Conservation (phyloP, 2,797 vertebrate species). For the Geotrypetes seraphini region DNA sequence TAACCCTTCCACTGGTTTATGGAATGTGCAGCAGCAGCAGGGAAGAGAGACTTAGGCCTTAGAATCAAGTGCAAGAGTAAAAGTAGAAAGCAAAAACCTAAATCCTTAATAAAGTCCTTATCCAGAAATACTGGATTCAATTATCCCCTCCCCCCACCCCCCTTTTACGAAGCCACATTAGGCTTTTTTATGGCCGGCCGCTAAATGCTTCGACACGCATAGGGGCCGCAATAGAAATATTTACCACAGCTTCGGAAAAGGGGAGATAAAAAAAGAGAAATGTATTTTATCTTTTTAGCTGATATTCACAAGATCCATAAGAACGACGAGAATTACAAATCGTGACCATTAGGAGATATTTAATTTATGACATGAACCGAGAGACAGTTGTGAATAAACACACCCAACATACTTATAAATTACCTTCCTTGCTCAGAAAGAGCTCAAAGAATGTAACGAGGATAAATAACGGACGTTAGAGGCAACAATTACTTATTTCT, state of each 20-base stretch:
- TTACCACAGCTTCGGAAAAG: too few relatives aligned
- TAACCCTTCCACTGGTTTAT: slow-evolving; percentile 24
- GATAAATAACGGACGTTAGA: slow-evolving; percentile 27
- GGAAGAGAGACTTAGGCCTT: too few relatives aligned
- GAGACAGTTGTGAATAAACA: slow-evolving; percentile 36
- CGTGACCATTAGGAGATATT: slow-evolving; percentile 38
- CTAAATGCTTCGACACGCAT: too few relatives aligned
- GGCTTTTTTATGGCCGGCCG: too few relatives aligned
- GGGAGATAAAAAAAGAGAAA: slow-evolving; percentile 17
- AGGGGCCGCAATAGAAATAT: too few relatives aligned
- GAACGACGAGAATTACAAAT: slow-evolving; percentile 27
- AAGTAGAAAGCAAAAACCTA: too few relatives aligned
- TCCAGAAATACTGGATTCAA: too few relatives aligned
- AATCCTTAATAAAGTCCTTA: too few relatives aligned
- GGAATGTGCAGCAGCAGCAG: too few relatives aligned
- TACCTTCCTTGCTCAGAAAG: slow-evolving; percentile 18
- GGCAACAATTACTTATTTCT: slow-evolving; percentile 27
- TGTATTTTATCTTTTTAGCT: background rate
- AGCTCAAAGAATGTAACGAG: slow-evolving; percentile 19
- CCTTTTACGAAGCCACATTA: too few relatives aligned
- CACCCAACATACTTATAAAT: slow-evolving; percentile 37
- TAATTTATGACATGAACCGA: slow-evolving; percentile 42
- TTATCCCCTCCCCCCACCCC: too few relatives aligned
- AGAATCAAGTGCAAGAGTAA: too few relatives aligned
- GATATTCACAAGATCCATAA: slow-evolving; percentile 36